phyloP scores from a whole-genome alignment of 2,888 invertebrate genomes.

The Cylindroiulus punctatus region DNA sequence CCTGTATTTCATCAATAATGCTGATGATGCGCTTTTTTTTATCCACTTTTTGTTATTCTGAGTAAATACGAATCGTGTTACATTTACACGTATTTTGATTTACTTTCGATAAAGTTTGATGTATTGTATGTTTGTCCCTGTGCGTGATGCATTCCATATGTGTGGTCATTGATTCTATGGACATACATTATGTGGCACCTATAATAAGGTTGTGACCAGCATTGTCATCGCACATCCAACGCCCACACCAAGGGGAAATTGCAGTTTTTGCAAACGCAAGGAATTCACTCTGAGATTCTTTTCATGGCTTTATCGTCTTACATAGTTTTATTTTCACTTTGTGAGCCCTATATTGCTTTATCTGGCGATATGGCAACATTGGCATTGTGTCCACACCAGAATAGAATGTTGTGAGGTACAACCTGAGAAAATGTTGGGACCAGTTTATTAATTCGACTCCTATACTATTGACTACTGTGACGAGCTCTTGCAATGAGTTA shows the following conservation, averaged over 20 bases:
- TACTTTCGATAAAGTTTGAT: background rate
- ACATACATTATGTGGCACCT: background rate
- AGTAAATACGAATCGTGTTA: background rate
- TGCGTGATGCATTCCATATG: background rate
- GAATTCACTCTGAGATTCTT: background rate
- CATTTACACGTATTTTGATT: background rate
- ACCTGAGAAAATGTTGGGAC: background rate
- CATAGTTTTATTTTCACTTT: background rate
- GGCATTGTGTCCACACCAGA: background rate
- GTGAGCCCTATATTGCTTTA: background rate
- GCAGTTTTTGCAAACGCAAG: background rate
- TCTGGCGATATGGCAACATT: background rate
- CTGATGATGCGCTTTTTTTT: too few species aligned
- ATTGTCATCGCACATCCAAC: background rate
- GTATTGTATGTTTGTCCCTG: too few species aligned
- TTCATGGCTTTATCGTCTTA: background rate
- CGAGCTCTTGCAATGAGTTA: too few species aligned
- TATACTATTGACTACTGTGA: too few species aligned
- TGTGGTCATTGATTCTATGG: background rate
- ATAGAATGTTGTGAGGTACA: background rate
- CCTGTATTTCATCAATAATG: too few species aligned
- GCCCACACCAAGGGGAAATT: background rate
- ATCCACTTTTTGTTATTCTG: background rate
- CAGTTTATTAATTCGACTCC: background rate
- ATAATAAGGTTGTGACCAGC: background rate